Percentiles rank a stretch among this genome's conserved stretches.
Conservation (phyloP, 2,797 vertebrate genomes). For the Adelosebastes latens region DNA sequence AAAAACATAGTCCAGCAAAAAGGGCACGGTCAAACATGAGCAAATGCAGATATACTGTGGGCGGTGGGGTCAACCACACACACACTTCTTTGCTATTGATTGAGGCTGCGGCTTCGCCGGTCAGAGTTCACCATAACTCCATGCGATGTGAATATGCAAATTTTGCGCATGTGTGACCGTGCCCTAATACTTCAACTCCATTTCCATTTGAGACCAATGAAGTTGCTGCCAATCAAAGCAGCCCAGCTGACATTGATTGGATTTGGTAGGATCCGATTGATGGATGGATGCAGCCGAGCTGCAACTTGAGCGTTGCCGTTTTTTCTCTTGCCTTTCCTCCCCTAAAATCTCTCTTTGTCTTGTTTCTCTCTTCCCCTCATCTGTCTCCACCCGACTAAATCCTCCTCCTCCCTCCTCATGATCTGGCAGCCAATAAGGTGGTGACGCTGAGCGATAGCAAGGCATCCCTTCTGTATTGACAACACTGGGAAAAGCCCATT, state of each 20-base stretch:
- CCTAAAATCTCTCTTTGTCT: conserved; percentile 3
- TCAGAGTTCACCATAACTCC: neutral
- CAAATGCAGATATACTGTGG: neutral
- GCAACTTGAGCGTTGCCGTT: conserved; percentile 5
- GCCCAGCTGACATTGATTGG: conserved; percentile 3
- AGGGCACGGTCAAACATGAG: neutral
- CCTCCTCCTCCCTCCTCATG: conserved; percentile 2
- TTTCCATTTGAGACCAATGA: conserved; percentile 8
- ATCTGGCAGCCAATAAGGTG: conserved; percentile 44
- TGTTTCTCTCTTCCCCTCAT: conserved; percentile 11
- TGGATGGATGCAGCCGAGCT: conserved; percentile 14
- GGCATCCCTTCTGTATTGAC: conserved; percentile 42
- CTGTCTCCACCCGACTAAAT: conserved; percentile 7
- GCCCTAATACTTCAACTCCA: neutral
- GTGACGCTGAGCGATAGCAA: conserved; percentile 58
- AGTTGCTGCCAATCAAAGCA: conserved; percentile 29
- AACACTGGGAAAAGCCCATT: conserved; percentile 51
- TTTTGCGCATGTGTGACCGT: neutral
- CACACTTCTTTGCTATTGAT: neutral
- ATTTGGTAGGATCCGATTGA: conserved; percentile 12
- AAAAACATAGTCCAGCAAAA: neutral
- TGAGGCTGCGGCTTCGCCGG: fast-evolving
- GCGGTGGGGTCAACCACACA: neutral
- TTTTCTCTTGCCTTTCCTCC: neutral
- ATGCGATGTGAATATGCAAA: neutral